Conservation (phyloP, 2,888 invertebrate species). For the Ashinkailepas kermadecensis region DNA sequence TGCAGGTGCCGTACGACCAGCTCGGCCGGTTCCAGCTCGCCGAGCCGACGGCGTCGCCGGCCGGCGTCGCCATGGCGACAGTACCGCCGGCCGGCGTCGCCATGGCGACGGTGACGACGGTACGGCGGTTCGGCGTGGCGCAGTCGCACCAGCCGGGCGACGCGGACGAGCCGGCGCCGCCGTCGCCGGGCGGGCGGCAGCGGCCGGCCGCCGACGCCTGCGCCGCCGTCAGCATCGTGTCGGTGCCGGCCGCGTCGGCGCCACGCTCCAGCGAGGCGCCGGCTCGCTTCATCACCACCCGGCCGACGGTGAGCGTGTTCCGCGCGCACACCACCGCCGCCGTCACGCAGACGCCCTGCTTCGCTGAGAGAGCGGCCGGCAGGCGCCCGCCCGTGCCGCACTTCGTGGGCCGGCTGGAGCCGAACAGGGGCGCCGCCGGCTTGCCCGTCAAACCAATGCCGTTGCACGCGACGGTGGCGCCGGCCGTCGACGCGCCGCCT, state of each 20-base stretch:
- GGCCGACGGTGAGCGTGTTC: conserved; percentile 65
- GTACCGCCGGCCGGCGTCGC: background rate
- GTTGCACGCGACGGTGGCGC: background rate
- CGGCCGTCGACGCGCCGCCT: background rate
- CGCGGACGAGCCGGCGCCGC: conserved; percentile 22
- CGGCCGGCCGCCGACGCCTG: conserved; percentile 5
- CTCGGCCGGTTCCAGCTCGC: background rate
- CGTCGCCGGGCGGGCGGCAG: background rate
- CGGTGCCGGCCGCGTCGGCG: conserved; percentile 50
- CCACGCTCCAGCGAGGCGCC: conserved; percentile 56
- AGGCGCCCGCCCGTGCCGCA: background rate
- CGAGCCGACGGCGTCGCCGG: background rate
- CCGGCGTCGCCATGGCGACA: background rate
- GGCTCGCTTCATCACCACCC: conserved; percentile 66
- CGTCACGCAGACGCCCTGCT: conserved; percentile 21
- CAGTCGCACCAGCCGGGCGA: conserved; percentile 30
- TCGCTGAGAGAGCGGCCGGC: background rate
- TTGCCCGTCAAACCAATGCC: background rate
- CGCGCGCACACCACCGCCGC: conserved; percentile 56
- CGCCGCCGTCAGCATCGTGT: conserved; percentile 10
- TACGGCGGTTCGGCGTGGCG: conserved; percentile 31
- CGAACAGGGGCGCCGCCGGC: too few species aligned
- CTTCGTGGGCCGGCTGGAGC: background rate
- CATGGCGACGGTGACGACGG: conserved; percentile 30
- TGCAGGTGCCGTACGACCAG: conserved; percentile 52